Evolutionary conservation across 2,888 invertebrate species (phyloP).

Genomic region (Scotopteryx bipunctaria): DNA sequence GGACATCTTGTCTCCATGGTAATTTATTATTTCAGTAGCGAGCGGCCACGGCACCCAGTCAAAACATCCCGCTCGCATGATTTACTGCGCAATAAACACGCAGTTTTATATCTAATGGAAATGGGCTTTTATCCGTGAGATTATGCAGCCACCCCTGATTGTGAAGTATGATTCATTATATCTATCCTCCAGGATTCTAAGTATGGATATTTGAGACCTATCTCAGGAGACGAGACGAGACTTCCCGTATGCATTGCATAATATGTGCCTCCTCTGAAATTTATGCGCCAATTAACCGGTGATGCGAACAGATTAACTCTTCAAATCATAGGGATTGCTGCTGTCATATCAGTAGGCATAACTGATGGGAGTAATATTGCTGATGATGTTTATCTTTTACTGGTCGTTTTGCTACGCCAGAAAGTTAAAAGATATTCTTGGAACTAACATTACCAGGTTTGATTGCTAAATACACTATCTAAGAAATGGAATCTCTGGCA

Average conservation of each 20-base stretch:
- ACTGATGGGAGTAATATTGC: slow-evolving; percentile 22
- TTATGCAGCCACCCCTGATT: slow-evolving; percentile 64
- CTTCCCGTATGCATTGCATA: slow-evolving; percentile 34
- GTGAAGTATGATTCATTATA: slow-evolving; percentile 61
- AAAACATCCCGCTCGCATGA: slow-evolving; percentile 79
- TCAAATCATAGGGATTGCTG: slow-evolving; percentile 26
- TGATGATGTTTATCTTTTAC: slow-evolving; percentile 13
- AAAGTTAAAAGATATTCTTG: background rate
- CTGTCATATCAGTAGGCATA: slow-evolving; percentile 22
- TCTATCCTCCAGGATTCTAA: slow-evolving; percentile 26
- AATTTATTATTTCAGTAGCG: slow-evolving; percentile 81
- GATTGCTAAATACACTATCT: slow-evolving; percentile 4
- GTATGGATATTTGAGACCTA: slow-evolving; percentile 27
- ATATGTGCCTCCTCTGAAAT: slow-evolving; percentile 43
- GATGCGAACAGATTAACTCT: slow-evolving; percentile 40
- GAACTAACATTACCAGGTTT: background rate
- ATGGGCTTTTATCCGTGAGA: slow-evolving; percentile 76
- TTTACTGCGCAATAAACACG: slow-evolving; percentile 77
- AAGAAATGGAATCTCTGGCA: slow-evolving; percentile 7
- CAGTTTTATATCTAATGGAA: slow-evolving; percentile 78
- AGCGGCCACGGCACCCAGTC: slow-evolving; percentile 63
- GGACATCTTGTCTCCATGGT: slow-evolving; percentile 70
- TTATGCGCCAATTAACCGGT: slow-evolving; percentile 47
- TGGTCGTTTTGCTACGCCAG: background rate
- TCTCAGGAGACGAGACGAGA: background rate